A percentile compares a stretch with the other conserved stretches of the same genome.
These are phyloP conservation scores for Panagrolaimus sp. DNA, from an alignment of 1,140 invertebrate species.

Conservation along the genomic window DNA sequence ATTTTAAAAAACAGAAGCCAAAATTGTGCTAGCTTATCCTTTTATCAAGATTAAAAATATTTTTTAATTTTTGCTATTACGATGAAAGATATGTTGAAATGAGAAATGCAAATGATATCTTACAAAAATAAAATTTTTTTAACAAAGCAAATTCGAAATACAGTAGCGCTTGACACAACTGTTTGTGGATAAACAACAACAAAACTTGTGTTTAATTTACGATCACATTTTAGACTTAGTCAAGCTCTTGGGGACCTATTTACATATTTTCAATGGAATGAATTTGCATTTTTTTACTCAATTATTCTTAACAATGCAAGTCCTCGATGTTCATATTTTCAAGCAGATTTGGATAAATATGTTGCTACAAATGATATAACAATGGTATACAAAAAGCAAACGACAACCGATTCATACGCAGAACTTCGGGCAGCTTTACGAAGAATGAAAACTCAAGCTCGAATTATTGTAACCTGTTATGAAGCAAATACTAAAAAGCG, in stretches of 20 bases:
- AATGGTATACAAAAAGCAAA: neutral
- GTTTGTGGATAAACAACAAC: no score
- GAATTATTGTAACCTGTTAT: slow-evolving; percentile 19
- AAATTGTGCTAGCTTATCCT: no score
- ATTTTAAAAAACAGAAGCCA: neutral
- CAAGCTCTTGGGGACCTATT: slow-evolving; percentile 2
- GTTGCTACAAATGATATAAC: neutral
- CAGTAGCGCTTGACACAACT: no score
- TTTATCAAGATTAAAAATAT: no score
- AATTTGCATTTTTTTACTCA: slow-evolving; percentile 13
- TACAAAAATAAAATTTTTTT: no score
- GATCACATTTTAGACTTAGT: neutral
- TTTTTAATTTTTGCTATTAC: no score
- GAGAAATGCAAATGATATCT: no score
- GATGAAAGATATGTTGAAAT: neutral
- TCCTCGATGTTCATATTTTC: slow-evolving; percentile 13
- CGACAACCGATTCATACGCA: neutral
- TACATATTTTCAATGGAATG: slow-evolving; percentile 14
- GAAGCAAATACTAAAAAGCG: slow-evolving; percentile 17
- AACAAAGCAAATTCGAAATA: no score
- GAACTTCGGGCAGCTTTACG: neutral
- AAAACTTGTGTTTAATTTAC: neutral
- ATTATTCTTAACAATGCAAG: neutral
- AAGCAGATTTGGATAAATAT: neutral
- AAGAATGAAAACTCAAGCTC: slow-evolving; percentile 1